Percentiles rank a stretch among this genome's conserved stretches.
These are phyloP conservation scores for Amblyjoppa proteus DNA, from an alignment of 2,888 invertebrate species.

Conservation along the genomic window DNA sequence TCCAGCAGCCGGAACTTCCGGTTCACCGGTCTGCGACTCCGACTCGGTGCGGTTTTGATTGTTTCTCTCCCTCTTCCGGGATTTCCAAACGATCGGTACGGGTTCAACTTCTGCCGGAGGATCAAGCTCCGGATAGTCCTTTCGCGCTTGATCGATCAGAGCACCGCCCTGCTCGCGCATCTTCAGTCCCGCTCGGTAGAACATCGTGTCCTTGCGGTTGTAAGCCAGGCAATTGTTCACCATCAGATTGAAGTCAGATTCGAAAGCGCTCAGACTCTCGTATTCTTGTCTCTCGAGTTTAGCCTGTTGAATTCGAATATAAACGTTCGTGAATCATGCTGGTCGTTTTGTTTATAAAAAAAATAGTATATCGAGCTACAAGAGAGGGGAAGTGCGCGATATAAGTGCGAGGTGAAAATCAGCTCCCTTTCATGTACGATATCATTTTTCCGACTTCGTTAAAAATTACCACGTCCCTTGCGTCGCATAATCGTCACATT, in stretches of 20 bases:
- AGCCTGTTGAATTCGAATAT: slow-evolving; percentile 72
- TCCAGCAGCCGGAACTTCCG: slow-evolving; percentile 83
- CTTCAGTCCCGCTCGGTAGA: slow-evolving; percentile 95
- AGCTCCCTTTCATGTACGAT: too few species aligned
- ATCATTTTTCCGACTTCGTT: too few species aligned
- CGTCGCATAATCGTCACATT: too few species aligned
- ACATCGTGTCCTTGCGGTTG: slow-evolving; percentile 97
- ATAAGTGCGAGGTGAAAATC: too few species aligned
- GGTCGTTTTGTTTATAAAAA: not conserved
- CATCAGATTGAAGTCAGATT: slow-evolving; percentile 97
- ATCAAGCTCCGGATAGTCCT: slow-evolving; percentile 87
- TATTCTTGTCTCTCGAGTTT: slow-evolving; percentile 91
- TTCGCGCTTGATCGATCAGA: slow-evolving; percentile 92
- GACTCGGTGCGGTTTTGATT: slow-evolving; percentile 78
- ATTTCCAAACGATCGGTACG: slow-evolving; percentile 70
- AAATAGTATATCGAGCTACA: not conserved
- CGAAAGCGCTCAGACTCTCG: slow-evolving; percentile 91
- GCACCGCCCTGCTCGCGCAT: slow-evolving; percentile 95
- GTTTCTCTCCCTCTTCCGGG: slow-evolving; percentile 80
- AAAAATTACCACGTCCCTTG: too few species aligned
- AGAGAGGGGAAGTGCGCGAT: not conserved
- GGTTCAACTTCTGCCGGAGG: slow-evolving; percentile 59
- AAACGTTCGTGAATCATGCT: slow-evolving; percentile 1
- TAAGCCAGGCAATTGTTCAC: slow-evolving; percentile 97
- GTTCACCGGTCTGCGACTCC: slow-evolving; percentile 78